phyloP scores from a whole-genome alignment of 1,140 invertebrate species.

The Archegozetes longisetosus region DNA sequence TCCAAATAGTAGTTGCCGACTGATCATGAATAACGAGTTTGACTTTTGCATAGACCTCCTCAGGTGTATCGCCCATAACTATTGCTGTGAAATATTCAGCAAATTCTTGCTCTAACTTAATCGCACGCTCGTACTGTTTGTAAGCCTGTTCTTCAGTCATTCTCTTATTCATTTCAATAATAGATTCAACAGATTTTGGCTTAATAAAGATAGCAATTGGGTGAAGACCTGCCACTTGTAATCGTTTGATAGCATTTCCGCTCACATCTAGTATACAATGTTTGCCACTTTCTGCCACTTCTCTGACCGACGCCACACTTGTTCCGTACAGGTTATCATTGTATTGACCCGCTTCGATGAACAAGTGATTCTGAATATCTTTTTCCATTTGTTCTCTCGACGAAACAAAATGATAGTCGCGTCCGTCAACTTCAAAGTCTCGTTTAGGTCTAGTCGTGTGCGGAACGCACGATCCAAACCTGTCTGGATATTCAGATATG shows the following conservation, averaged over 20 bases:
- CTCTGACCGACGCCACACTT: conserved; percentile 84
- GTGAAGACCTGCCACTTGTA: conserved; percentile 91
- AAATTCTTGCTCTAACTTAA: conserved; percentile 97
- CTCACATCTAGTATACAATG: conserved; percentile 99
- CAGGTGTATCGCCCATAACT: conserved; percentile 88
- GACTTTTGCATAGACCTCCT: conserved; percentile 88
- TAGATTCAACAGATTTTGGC: conserved; percentile 88
- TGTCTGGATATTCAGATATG: conserved; percentile 93
- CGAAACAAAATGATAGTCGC: conserved; percentile 96
- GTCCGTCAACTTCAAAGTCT: conserved; percentile 92
- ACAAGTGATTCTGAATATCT: conserved; percentile 96
- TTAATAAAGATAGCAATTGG: conserved; percentile 98
- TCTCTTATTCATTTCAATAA: conserved; percentile 98
- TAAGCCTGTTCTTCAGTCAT: conserved; percentile 96
- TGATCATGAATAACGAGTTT: conserved; percentile 89
- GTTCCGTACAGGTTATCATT: conserved; percentile 99
- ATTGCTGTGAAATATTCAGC: conserved; percentile 98
- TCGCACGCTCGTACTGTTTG: conserved; percentile 82
- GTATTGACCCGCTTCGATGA: conserved; percentile 99
- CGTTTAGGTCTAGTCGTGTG: conserved; percentile 88
- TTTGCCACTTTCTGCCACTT: conserved; percentile 94
- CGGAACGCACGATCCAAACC: conserved; percentile 97
- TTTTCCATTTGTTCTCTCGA: conserved; percentile 96
- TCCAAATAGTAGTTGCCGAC: conserved; percentile 90
- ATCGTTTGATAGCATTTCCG: conserved; percentile 94